Base-by-base conservation (phyloP, 2,888 invertebrate species). In the Dioctria linearis region DNA sequence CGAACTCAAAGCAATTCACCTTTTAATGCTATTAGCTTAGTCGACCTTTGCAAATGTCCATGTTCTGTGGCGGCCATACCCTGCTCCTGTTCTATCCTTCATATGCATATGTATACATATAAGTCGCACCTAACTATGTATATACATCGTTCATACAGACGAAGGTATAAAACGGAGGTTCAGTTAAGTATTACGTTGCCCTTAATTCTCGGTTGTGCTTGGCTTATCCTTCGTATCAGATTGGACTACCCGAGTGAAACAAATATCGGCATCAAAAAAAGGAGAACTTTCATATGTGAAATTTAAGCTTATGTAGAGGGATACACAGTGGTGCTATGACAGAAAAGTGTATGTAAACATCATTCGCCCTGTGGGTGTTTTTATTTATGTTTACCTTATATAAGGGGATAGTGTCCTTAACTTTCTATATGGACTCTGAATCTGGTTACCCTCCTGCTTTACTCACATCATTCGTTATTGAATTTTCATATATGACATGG, bases 1-100 rank as follows among this genome's bases (percentile, higher is more conserved):
- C 71, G n/a, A 54, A 71, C 71, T 71, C 51, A 54, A 71, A 71
- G 71, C 71, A 71, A 71, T 71, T 71, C 51, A 71, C 71, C 51
- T 71, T 71, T 71, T 71, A 71, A 71, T 71, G 54, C 54, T 46
- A 71, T 71, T 71, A 71, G 71, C 51, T 71, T 71, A 54, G 71
- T 51, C 51, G 51, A 71, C 71, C 71, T 71, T 71, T 71, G 71
- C 51, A 71, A 54, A 71, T 71, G 71, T 49, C 37, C 39, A 71
- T 71, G 71, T 71, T 71, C 71, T 71, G 71, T 51, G 71, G 51
- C 71, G 11, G 40, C 54, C 71, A 71, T 51, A 39, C 71, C 25
- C 25, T 25, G 25, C 25, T 25, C 25, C 25, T 2, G 25, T 25
- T 25, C 25, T 25, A 25, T 25, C 25, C 25, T 25, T 25, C 25